Evolutionary conservation across 2,113 vertebrate genomes (phyloP).

Genomic region (Psophia crepitans): DNA sequence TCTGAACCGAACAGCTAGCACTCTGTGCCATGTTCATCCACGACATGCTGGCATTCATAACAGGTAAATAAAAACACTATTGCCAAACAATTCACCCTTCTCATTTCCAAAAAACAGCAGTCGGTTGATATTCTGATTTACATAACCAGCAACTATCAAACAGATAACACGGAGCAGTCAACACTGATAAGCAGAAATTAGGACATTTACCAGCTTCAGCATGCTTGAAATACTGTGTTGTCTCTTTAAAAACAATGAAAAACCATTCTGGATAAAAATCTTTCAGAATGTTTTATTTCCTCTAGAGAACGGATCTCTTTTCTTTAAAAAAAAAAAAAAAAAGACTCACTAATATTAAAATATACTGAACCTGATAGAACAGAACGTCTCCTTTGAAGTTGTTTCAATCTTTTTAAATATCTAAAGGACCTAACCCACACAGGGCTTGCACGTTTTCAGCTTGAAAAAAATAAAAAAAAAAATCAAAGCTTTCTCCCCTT

Average conservation of each 20-base stretch:
- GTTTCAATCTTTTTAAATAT: constrained; percentile 67
- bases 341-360: constrained; percentile 51
- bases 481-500: constrained; percentile 56
- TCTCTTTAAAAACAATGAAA: constrained; percentile 65
- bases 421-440: constrained; percentile 61
- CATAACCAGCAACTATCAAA: constrained; percentile 14
- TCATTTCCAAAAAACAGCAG: not conserved
- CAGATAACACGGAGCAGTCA: not conserved
- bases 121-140: not conserved
- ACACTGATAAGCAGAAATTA: not conserved
- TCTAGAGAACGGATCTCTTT: constrained; percentile 41
- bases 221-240: constrained; percentile 10
- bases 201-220: constrained; percentile 8
- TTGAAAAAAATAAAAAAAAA: constrained; percentile 16
- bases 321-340: constrained; percentile 4
- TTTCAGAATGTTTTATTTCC: constrained; percentile 41
- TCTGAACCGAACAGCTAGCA: not conserved
- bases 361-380: constrained; percentile 62
- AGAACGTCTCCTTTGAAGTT: constrained; percentile 65
- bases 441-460: constrained; percentile 48
- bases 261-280: constrained; percentile 35
- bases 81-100: not conserved
- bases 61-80: constrained; percentile 14
- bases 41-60: not conserved
- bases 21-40: not conserved